Percentiles rank a stretch among this genome's conserved stretches.
These are phyloP conservation scores for Bombyx mandarina DNA, from an alignment of 1,140 invertebrate species.

Conservation along the genomic window DNA sequence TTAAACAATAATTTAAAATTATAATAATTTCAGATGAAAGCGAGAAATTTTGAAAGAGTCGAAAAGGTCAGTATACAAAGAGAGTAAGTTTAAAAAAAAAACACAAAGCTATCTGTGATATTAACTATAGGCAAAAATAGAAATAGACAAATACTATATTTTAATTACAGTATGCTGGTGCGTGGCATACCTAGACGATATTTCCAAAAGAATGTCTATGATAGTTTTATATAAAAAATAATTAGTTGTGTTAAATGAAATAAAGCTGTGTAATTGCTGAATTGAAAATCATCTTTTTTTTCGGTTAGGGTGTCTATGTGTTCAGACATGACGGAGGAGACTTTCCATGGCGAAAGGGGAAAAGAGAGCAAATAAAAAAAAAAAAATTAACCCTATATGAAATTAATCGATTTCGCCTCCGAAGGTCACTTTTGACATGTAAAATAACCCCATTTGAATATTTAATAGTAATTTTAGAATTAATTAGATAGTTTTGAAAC, in stretches of 20 bases:
- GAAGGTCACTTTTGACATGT: conserved; percentile 61
- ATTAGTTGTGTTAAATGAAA: conserved; percentile 33
- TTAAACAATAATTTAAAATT: background rate
- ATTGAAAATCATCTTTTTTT: conserved; percentile 44
- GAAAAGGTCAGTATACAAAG: conserved; percentile 89
- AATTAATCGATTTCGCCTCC: conserved; percentile 20
- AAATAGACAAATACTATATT: background rate
- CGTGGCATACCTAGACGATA: too few relatives aligned
- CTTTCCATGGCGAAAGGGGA: conserved; percentile 66
- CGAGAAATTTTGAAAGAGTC: conserved; percentile 95
- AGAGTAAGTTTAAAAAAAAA: conserved; percentile 28
- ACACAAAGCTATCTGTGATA: conserved; percentile 27
- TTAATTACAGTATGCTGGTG: too few relatives aligned
- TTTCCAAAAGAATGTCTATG: background rate
- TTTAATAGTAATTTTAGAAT: too few relatives aligned
- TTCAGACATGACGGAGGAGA: conserved; percentile 66
- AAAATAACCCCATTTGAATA: conserved; percentile 29
- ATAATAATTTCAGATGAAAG: conserved; percentile 86
- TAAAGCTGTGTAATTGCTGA: conserved; percentile 5
- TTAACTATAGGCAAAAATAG: conserved; percentile 5
- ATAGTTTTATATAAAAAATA: background rate
- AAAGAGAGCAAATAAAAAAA: too few relatives aligned
- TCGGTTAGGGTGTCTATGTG: conserved; percentile 65
- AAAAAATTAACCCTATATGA: too few relatives aligned
- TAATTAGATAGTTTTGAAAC: too few relatives aligned